Base-by-base conservation (phyloP, 2,888 invertebrate species). In the Philaethria dido region DNA sequence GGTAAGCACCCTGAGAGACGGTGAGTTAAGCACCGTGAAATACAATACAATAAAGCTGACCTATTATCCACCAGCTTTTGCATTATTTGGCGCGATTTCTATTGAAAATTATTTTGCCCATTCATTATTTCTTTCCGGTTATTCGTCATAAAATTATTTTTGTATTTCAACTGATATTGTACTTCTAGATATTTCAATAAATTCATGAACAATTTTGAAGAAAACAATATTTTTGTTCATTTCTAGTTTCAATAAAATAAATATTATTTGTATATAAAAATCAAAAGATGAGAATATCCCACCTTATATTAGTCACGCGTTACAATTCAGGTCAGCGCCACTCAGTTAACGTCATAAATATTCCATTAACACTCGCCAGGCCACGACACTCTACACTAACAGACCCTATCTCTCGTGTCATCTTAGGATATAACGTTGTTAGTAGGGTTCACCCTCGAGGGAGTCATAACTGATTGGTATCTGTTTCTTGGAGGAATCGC, bases 1-100 rank as follows among this genome's bases (percentile, higher is more conserved):
- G n/a, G n/a, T n/a, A n/a, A n/a, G 77, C 77, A 78, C 79, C 79
- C 78, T 76, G 75, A 74, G 77, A 80, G 78, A 80, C 78, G 76
- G 77, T 80, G 72, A 76, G 74, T 76, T 77, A 76, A 73, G 75
- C 73, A 62, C 67, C 48, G 66, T 66, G 68, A 64, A 71, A 77
- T 74, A 69, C 69, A 72, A 71, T 70, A 68, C 71, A 66, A 62
- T 64, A 66, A 69, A 63, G 33, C 57, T 71, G 60, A 59, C 64
- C 57, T 57, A 54, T 64, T 66, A 66, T 71, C 57, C 52, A 64
- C 60, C 50, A 48, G 59, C 33, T 60, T 18, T 61, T 65, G 62
- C 45, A 65, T 57, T 39, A 62, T 70, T 70, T 64, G 44, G 47
- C 48, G 59, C 13, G 33, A 66, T 36, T 62, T 59, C 50, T 59